A percentile compares a stretch with the other conserved stretches of the same genome.
Conservation (phyloP, 2,113 vertebrate genomes). For the Rhabdornis inornatus region DNA sequence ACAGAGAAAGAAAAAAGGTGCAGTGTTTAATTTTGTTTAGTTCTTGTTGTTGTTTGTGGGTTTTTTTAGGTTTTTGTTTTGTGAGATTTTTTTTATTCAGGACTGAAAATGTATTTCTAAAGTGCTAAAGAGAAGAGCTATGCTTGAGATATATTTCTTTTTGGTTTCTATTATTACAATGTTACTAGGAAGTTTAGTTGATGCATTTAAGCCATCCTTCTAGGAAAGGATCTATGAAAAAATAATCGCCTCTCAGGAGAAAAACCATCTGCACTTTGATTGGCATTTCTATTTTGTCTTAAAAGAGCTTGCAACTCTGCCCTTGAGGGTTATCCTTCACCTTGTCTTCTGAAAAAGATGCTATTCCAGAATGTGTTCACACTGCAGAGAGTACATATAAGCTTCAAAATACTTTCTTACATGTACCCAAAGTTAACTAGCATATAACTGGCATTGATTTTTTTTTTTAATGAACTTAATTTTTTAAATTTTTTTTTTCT, state of each 20-base stretch:
- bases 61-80: neutral
- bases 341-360: neutral
- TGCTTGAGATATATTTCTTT: neutral
- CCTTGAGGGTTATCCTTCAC: constrained; percentile 58
- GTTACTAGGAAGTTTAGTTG: neutral
- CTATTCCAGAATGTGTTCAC: neutral
- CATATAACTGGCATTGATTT: neutral
- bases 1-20: neutral
- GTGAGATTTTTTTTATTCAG: neutral
- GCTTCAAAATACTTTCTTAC: neutral
- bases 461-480: neutral
- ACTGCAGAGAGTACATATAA: neutral
- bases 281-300: constrained; percentile 38
- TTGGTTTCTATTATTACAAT: neutral
- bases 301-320: constrained; percentile 48
- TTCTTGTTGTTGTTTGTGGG: neutral
- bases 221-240: constrained; percentile 19
- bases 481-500: neutral
- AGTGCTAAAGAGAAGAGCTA: neutral
- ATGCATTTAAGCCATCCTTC: constrained; percentile 25
- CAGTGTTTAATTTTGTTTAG: neutral
- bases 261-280: constrained; percentile 48
- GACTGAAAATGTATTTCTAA: neutral
- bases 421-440: neutral
- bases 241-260: constrained; percentile 42